Percentiles rank a stretch among this genome's conserved stretches.
These are phyloP conservation scores for Calidris pugnax DNA, from an alignment of 2,113 vertebrate species.

Conservation along the genomic window DNA sequence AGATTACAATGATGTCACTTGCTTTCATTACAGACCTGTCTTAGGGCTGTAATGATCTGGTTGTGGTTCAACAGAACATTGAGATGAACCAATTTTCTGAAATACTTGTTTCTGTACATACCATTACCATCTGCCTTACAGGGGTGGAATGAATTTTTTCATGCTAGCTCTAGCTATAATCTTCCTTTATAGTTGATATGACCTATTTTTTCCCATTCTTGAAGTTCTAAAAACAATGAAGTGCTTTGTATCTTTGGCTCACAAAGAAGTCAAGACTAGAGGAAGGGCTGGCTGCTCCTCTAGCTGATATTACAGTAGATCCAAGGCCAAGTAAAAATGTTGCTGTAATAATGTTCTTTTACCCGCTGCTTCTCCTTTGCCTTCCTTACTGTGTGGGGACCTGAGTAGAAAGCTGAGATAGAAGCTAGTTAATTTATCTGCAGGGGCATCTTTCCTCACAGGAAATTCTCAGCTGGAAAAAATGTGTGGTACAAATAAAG, in stretches of 20 bases:
- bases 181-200: not conserved
- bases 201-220: not conserved
- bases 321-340: not conserved
- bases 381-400: not conserved
- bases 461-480: not conserved
- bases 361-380: not conserved
- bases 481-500: not conserved
- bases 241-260: not conserved
- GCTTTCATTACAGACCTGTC: not conserved
- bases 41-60: not conserved
- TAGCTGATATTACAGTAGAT: not conserved
- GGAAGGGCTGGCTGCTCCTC: not conserved
- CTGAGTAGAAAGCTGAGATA: not conserved
- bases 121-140: not conserved
- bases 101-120: not conserved
- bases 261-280: not conserved
- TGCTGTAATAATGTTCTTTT: not conserved
- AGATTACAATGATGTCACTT: slow-evolving; percentile 32
- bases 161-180: not conserved
- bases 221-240: not conserved
- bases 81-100: slow-evolving; percentile 37
- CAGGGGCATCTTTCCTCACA: not conserved
- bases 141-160: not conserved
- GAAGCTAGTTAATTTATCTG: not conserved
- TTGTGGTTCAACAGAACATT: not conserved